Conservation (phyloP, 2,888 invertebrate genomes). For the Eudemis profundana region DNA sequence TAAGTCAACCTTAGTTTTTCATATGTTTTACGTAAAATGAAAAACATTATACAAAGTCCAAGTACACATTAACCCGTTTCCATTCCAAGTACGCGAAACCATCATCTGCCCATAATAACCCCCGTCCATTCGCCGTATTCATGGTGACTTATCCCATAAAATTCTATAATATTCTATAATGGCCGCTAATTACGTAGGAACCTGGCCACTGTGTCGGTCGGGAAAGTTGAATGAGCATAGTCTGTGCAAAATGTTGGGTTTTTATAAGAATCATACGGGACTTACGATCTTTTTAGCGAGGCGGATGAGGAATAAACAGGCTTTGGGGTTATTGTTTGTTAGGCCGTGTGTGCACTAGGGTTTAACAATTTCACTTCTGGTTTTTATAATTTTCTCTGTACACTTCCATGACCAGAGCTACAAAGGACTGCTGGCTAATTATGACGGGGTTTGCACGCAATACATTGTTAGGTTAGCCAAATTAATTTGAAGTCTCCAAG, state of each 20-base stretch:
- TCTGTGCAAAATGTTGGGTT: not conserved
- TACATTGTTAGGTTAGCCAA: too few species aligned
- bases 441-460: too few species aligned
- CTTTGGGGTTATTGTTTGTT: conserved; percentile 18
- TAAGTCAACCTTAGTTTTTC: too few species aligned
- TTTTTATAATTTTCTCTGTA: too few species aligned
- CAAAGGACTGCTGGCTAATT: too few species aligned
- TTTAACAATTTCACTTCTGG: too few species aligned
- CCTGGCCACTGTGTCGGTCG: conserved; percentile 62
- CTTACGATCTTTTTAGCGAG: not conserved
- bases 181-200: conserved; percentile 60
- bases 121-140: conserved; percentile 17
- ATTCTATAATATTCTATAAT: conserved; percentile 57
- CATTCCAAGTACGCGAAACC: conserved; percentile 22
- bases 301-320: conserved; percentile 14
- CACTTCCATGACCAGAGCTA: too few species aligned
- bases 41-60: conserved; percentile 19
- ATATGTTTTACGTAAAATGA: too few species aligned
- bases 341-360: not conserved
- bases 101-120: conserved; percentile 19
- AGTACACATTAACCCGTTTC: conserved; percentile 15
- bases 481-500: too few species aligned
- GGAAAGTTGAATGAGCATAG: conserved; percentile 31
- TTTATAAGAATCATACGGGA: not conserved
- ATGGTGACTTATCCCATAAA: conserved; percentile 52